Percentiles rank a stretch among this genome's conserved stretches.
Evolutionary conservation across 2,797 vertebrate genomes (phyloP).

Genomic region (Esox lucius): DNA sequence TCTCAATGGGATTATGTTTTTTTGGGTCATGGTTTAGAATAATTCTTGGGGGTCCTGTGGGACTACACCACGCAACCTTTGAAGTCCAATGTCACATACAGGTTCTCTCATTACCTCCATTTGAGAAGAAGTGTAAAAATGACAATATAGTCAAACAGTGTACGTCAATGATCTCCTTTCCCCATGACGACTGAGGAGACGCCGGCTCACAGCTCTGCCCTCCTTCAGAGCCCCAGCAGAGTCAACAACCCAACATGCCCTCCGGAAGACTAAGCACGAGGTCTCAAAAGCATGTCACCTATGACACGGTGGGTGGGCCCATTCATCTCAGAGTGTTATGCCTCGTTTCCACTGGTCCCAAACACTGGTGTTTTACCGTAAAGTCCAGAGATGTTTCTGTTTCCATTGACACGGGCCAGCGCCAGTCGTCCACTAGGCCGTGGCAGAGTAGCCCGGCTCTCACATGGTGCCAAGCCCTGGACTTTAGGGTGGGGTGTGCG

Average conservation of each 20-base stretch:
- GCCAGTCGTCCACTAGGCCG: too few species aligned
- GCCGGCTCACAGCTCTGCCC: neutral
- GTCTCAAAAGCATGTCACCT: neutral
- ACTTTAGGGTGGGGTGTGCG: too few species aligned
- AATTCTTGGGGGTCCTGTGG: neutral
- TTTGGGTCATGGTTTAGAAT: neutral
- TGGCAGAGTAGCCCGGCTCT: too few species aligned
- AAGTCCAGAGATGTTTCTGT: too few species aligned
- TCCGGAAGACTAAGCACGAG: constrained; percentile 4
- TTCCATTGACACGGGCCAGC: too few species aligned
- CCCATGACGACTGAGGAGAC: neutral
- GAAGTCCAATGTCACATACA: neutral
- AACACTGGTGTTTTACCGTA: too few species aligned
- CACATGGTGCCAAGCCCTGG: too few species aligned
- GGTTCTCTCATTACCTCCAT: neutral
- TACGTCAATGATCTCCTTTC: neutral
- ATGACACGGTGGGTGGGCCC: neutral
- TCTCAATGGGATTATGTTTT: neutral
- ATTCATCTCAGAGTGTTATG: neutral
- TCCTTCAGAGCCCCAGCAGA: constrained; percentile 4
- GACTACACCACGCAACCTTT: neutral
- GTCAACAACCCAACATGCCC: constrained; percentile 8
- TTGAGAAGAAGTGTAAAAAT: neutral
- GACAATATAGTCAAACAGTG: neutral
- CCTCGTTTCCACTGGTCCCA: too few species aligned